phyloP scores from a whole-genome alignment of 2,888 invertebrate species.

The Acleris literana region DNA sequence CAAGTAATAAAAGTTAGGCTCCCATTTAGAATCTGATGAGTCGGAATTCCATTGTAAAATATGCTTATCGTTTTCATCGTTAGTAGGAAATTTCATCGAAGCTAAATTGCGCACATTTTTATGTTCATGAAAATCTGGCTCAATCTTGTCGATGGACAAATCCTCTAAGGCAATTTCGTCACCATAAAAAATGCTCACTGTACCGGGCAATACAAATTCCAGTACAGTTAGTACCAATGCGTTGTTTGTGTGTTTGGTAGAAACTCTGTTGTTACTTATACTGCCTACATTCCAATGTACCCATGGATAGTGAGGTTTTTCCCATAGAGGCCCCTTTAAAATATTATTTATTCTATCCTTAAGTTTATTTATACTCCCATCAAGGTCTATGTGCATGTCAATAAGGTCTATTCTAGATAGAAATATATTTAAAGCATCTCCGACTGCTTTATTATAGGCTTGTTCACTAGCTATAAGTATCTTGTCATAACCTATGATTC shows the following conservation, averaged over 20 bases:
- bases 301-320: constrained; percentile 88
- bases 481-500: constrained; percentile 84
- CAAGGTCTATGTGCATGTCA: constrained; percentile 86
- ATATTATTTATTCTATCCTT: constrained; percentile 84
- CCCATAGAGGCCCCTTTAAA: constrained; percentile 83
- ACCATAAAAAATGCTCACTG: constrained; percentile 94
- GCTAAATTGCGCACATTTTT: constrained; percentile 87
- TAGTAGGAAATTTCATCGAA: constrained; percentile 86
- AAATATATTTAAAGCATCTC: constrained; percentile 82
- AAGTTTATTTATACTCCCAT: constrained; percentile 82
- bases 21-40: constrained; percentile 78
- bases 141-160: constrained; percentile 73
- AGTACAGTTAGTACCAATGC: constrained; percentile 88
- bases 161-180: constrained; percentile 92
- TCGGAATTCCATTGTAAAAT: constrained; percentile 87
- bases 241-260: constrained; percentile 83
- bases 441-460: constrained; percentile 74
- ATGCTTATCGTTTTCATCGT: constrained; percentile 58
- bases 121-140: constrained; percentile 83
- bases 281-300: constrained; percentile 91
- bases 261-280: constrained; percentile 84
- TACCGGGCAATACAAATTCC: constrained; percentile 92
- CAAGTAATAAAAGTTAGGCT: constrained; percentile 77
- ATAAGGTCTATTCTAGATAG: constrained; percentile 87
- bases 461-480: constrained; percentile 87